A percentile compares a stretch with the other conserved stretches of the same genome.
Evolutionary conservation across 2,888 invertebrate species (phyloP).

Genomic region (Abscondita cerata): DNA sequence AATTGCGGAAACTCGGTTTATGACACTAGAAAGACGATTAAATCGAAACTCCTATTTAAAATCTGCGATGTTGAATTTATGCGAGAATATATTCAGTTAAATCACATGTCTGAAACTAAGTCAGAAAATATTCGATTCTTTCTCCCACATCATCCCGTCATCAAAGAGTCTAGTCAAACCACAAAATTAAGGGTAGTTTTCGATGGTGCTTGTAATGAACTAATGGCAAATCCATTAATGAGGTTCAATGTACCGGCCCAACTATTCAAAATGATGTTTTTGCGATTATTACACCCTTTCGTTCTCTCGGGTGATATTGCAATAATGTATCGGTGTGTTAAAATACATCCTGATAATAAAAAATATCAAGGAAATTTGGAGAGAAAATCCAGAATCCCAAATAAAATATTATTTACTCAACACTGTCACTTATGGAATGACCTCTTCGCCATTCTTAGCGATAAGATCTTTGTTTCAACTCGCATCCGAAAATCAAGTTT

Average conservation of each 20-base stretch:
- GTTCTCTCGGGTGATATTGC: conserved; percentile 20
- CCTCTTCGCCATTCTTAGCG: conserved; percentile 9
- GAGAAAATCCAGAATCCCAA: not conserved
- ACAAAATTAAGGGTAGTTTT: not conserved
- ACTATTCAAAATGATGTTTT: not conserved
- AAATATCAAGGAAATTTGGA: not conserved
- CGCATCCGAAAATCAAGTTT: not conserved
- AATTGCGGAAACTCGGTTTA: conserved; percentile 12
- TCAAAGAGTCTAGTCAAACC: not conserved
- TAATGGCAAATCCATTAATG: not conserved
- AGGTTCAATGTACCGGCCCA: not conserved
- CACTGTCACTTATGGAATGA: conserved; percentile 17
- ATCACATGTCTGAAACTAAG: conserved; percentile 26
- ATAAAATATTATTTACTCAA: conserved; percentile 3
- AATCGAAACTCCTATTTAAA: not conserved
- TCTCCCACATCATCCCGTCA: conserved; percentile 9
- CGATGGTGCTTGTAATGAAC: not conserved
- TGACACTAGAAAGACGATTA: conserved; percentile 15
- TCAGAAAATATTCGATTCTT: not conserved
- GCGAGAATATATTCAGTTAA: conserved; percentile 29
- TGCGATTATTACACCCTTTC: not conserved
- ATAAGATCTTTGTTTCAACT: conserved; percentile 1
- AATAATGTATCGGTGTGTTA: conserved; percentile 25
- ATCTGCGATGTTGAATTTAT: conserved; percentile 28
- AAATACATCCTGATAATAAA: not conserved